Base-by-base conservation (phyloP, 2,113 vertebrate genomes). In the Chitala chitala region DNA sequence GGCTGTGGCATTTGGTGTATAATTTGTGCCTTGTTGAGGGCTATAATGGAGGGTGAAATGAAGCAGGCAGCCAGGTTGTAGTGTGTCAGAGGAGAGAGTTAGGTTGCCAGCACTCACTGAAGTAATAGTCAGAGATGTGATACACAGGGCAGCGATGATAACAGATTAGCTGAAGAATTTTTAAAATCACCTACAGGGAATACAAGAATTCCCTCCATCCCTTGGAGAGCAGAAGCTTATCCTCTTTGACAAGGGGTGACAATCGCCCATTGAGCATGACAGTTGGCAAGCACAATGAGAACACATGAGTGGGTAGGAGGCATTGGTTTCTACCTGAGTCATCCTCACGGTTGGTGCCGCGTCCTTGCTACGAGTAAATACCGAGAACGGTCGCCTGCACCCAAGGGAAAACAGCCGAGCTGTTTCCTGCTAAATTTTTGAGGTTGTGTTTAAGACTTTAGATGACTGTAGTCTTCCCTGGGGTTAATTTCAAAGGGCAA, bases 101-200 rank as follows among this genome's bases (percentile, higher is more conserved):
- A n/a, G n/a, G n/a, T n/a, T n/a, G n/a, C n/a, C 78, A 80, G 78
- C 80, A 84, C 88, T 83, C 82, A 79, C 78, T 75, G 76, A 76
- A 65, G 70, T 68, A 54, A 33, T 26, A 50, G 42, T 26, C n/a
- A n/a, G n/a, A n/a, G n/a, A n/a, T n/a, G n/a, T n/a, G n/a, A n/a
- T n/a, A n/a, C 31, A 24, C 9, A 7, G 61, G 15, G 33, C 26
- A 33, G 4, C 1, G 10, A 64, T 40, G 20, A 38, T 31, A 9
- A 64, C 8, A 20, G 17, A 40, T 3, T 38, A 64, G 40, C 10
- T 40, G 26, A 64, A 40, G 4, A 36, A n/a, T n/a, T n/a, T n/a
- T n/a, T n/a, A n/a, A n/a, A n/a, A 38, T 40, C 5, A 64, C 61
- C 4, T 38, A 24, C 36, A 15, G 61, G 38, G 61, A 64, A 64